Percentiles rank a stretch among this genome's conserved stretches.
Evolutionary conservation across 2,888 invertebrate genomes (phyloP).

Genomic region (Drosophila diplacantha): DNA sequence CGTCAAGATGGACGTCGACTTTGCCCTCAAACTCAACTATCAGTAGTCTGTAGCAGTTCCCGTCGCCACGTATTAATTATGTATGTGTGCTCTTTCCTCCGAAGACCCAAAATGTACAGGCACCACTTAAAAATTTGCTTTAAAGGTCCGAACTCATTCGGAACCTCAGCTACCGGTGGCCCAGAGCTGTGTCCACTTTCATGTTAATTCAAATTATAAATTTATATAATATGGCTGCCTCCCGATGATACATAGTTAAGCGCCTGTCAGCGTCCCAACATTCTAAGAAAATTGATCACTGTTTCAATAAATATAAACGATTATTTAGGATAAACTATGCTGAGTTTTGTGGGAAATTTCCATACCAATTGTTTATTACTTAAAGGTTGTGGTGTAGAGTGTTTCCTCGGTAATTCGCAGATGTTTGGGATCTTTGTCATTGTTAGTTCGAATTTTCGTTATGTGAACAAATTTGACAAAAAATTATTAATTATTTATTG

Average conservation of each 20-base stretch:
- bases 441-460: too few species aligned
- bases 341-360: too few species aligned
- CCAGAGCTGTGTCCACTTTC: conserved; percentile 1
- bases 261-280: conserved; percentile 3
- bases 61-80: conserved; percentile 9
- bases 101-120: neutral
- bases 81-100: neutral
- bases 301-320: conserved; percentile 1
- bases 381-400: too few species aligned
- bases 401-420: too few species aligned
- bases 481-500: too few species aligned
- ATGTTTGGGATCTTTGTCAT: too few species aligned
- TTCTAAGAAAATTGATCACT: neutral
- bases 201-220: conserved; percentile 1
- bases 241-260: neutral
- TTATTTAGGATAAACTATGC: neutral
- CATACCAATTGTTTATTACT: too few species aligned
- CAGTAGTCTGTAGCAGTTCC: conserved; percentile 34
- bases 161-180: neutral
- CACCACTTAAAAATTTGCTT: conserved; percentile 11
- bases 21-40: conserved; percentile 82
- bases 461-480: too few species aligned
- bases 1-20: conserved; percentile 88
- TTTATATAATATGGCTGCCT: neutral
- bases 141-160: neutral